Evolutionary conservation across 2,797 vertebrate genomes (phyloP).

Genomic region (Poecile montanus): DNA sequence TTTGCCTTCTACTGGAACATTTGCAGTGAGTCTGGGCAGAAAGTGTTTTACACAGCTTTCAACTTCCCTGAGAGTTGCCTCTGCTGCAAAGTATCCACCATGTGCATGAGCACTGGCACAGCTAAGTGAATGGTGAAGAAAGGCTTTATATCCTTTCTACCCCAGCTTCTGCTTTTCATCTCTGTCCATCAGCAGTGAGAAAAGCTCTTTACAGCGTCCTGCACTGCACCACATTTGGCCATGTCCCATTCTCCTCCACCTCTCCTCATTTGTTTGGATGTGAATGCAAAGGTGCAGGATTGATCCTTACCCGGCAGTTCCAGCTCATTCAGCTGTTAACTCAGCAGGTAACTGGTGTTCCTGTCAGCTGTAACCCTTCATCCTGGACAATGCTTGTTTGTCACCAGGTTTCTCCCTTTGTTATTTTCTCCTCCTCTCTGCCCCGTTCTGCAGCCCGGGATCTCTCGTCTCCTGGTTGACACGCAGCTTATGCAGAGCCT

Average conservation of each 20-base stretch:
- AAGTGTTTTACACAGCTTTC: not conserved
- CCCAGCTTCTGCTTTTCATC: not conserved
- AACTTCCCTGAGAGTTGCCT: not conserved
- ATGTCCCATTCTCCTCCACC: not conserved
- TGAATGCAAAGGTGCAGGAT: not conserved
- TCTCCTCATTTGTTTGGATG: not conserved
- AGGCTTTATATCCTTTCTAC: not conserved
- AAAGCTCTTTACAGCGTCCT: not conserved
- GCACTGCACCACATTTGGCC: not conserved
- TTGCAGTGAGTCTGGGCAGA: not conserved
- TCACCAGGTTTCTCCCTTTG: not conserved
- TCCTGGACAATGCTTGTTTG: not conserved
- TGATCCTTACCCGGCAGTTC: not conserved
- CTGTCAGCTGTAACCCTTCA: not conserved
- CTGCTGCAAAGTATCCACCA: not conserved
- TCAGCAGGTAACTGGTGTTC: not conserved
- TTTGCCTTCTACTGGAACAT: not conserved
- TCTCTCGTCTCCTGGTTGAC: not conserved
- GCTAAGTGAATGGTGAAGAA: not conserved
- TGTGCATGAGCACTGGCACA: not conserved
- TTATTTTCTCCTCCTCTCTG: not conserved
- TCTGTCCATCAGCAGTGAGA: not conserved
- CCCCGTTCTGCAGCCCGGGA: accelerated
- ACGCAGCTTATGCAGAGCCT: not conserved
- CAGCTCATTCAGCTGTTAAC: not conserved